Evolutionary conservation across 2,888 invertebrate species (phyloP), one percentile per base, ranked within the genome.

Genomic region (Lepidonotus clava): DNA sequence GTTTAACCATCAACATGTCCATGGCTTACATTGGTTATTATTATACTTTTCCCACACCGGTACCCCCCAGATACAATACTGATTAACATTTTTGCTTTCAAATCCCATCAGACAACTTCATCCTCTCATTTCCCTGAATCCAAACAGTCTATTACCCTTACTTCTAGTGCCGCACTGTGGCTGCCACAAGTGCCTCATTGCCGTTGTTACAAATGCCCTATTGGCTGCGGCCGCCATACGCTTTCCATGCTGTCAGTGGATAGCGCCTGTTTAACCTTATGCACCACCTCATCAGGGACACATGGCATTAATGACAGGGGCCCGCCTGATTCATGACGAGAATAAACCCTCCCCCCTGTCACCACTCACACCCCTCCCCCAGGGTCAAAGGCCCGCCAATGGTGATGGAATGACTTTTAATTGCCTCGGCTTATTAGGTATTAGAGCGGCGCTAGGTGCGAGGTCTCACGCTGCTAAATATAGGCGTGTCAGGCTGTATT

Each of bases 301-400:
- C 71, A 71, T 38, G 71, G 36, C 71, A 71, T 71, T 71, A 71
- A 71, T 71, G 71, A 71, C 71, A 71, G 71, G 28, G 71, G 36
- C 71, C 36, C 11, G 14, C 71, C 71, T 71, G 71, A 71, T 71
- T 71, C 71, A 71, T 71, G 71, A 71, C 36, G 36, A 36, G 71
- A 71, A 71, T 71, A 71, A 71, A 71, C 32, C n/a, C 66, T 4
- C 21, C 71, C 71, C 71, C 71, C 71, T 21, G 1, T 38, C 71
- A 11, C 0, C 38, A 34, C 36, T 11, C 38, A 11, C 11, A 71
- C 36, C 36, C 34, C 34, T 38, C 71, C 14, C 71, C 34, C 71
- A 36, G 18, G 36, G 71, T 38, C 71, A 71, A 66, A 71, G 71
- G 38, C 71, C 18, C 71, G 71, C 21, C 71, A 71, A 71, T 71